Percentiles rank a stretch among this genome's conserved stretches.
Evolutionary conservation across 2,113 vertebrate species (phyloP).

Genomic region (Python bivittatus): DNA sequence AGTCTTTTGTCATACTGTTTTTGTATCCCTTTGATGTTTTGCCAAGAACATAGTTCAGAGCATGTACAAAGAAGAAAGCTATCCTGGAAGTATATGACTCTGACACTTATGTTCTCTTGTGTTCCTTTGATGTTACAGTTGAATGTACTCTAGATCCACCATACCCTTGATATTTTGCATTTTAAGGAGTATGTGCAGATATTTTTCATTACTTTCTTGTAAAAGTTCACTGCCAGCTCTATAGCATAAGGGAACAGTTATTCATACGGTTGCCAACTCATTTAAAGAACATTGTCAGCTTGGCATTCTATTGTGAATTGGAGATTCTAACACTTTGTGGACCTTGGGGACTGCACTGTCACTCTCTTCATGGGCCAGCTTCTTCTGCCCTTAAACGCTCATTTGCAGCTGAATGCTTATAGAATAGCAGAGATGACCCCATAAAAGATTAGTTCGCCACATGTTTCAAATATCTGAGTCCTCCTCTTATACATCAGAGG

Average conservation of each 20-base stretch:
- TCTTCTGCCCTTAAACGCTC: neutral
- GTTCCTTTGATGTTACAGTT: neutral
- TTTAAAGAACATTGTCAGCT: neutral
- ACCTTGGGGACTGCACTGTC: neutral
- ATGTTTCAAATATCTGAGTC: neutral
- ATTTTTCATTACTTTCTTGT: neutral
- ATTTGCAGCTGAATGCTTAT: neutral
- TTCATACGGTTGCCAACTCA: neutral
- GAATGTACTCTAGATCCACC: neutral
- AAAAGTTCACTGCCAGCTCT: neutral
- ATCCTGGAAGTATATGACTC: neutral
- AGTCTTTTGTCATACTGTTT: neutral
- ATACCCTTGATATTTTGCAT: neutral
- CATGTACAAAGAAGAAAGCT: neutral
- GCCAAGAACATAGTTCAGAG: neutral
- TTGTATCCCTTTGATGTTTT: neutral
- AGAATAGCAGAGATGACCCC: neutral
- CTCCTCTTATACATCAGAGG: neutral
- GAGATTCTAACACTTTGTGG: neutral
- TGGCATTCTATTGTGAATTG: neutral
- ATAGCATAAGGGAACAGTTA: neutral
- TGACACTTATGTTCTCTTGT: neutral
- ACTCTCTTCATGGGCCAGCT: neutral
- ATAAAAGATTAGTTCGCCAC: neutral
- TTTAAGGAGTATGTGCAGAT: neutral